Evolutionary conservation across 2,113 vertebrate genomes (phyloP).

Genomic region (Rhinolophus ferrumequinum): DNA sequence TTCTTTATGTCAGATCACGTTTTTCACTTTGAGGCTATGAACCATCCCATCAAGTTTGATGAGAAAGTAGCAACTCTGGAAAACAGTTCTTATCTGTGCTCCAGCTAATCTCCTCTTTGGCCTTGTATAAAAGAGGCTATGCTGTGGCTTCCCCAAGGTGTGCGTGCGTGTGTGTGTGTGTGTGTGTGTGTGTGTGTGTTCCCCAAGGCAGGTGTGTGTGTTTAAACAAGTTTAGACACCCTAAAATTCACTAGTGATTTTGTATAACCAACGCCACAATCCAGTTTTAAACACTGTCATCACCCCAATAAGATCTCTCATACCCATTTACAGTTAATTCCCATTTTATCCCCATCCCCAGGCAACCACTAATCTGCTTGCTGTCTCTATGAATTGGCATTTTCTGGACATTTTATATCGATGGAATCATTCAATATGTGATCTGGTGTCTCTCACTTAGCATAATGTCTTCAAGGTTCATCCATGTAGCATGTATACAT

Average conservation of each 20-base stretch:
- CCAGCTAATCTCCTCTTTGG: neutral
- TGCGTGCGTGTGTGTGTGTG: neutral
- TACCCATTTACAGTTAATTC: neutral
- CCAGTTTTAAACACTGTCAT: neutral
- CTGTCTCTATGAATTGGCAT: neutral
- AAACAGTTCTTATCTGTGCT: neutral
- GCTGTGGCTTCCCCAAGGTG: neutral
- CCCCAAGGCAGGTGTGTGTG: neutral
- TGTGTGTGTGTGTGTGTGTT: neutral
- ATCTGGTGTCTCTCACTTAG: neutral
- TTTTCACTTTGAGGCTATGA: neutral
- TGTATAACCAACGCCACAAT: neutral
- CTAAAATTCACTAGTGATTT: neutral
- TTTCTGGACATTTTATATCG: neutral
- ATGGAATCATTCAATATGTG: neutral
- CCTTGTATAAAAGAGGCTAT: neutral
- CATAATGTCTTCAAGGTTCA: neutral
- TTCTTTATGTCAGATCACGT: neutral
- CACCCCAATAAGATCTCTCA: neutral
- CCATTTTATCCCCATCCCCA: neutral
- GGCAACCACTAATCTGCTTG: neutral
- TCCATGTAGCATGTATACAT: neutral
- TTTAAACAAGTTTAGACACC: neutral
- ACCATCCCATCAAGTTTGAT: neutral
- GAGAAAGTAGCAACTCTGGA: neutral